Conservation (phyloP, 2,888 invertebrate species). For the Malthinus flaveolus region DNA sequence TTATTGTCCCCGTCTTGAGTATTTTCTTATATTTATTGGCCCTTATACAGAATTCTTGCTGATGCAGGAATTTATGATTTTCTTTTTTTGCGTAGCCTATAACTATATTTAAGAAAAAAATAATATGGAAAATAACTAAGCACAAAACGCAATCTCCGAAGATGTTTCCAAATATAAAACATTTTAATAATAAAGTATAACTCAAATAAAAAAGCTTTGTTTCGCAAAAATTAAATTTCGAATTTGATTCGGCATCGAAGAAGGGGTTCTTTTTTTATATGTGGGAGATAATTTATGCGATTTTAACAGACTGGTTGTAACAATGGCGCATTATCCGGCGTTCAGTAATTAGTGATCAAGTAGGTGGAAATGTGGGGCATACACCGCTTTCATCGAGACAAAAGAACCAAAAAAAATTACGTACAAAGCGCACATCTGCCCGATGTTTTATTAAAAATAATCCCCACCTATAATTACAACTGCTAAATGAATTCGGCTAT, state of each 20-base stretch:
- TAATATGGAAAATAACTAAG: not conserved
- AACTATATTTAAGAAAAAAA: constrained; percentile 10
- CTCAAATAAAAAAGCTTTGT: constrained; percentile 2
- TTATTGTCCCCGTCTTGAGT: constrained; percentile 39
- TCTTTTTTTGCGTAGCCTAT: constrained; percentile 16
- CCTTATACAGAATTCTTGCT: constrained; percentile 34
- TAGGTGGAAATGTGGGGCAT: constrained; percentile 56
- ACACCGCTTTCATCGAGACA: constrained; percentile 49
- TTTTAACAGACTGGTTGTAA: constrained; percentile 51
- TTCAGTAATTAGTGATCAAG: constrained; percentile 56
- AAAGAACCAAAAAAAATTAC: constrained; percentile 47
- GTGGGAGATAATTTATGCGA: constrained; percentile 52
- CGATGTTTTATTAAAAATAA: constrained; percentile 38
- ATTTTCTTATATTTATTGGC: constrained; percentile 37
- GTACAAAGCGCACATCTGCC: constrained; percentile 51
- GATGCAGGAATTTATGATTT: constrained; percentile 37
- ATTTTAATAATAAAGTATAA: not conserved
- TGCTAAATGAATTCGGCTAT: constrained; percentile 22
- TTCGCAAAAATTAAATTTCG: constrained; percentile 18
- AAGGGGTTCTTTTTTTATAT: constrained; percentile 32
- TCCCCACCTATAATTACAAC: constrained; percentile 38
- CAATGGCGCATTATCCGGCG: constrained; percentile 50
- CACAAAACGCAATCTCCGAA: constrained; percentile 11
- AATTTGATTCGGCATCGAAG: constrained; percentile 7
- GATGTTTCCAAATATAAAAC: constrained; percentile 3